Conservation (phyloP, 1,140 invertebrate genomes). For the Brachionus koreanus region DNA sequence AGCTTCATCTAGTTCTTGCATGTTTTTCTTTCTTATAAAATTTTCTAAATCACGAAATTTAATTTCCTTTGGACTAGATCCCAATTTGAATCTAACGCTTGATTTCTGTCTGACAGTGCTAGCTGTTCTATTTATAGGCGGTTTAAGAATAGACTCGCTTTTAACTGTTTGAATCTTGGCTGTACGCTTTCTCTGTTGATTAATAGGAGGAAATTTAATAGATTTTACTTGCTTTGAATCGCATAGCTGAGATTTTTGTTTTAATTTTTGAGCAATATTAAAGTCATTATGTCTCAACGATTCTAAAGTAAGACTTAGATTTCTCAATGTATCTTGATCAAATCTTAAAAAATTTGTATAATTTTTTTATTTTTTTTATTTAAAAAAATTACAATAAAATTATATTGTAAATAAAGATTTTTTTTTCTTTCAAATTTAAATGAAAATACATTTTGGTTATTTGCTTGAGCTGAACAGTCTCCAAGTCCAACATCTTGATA, state of each 20-base stretch:
- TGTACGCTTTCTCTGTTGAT: neutral
- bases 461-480: neutral
- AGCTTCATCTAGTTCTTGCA: neutral
- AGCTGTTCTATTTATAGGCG: neutral
- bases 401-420: conserved; percentile 1
- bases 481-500: neutral
- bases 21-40: neutral
- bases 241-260: neutral
- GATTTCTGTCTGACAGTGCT: neutral
- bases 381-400: neutral
- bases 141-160: neutral
- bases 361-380: neutral
- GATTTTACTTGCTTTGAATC: neutral
- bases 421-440: neutral
- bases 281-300: conserved; percentile 17
- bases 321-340: neutral
- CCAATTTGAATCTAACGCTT: neutral
- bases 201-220: neutral
- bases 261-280: neutral
- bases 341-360: neutral
- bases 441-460: conserved; percentile 3
- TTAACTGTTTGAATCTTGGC: neutral
- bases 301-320: neutral
- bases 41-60: neutral
- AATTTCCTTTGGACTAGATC: neutral